phyloP scores from a whole-genome alignment of 2,888 invertebrate genomes.

The Cremastinae sp. region DNA sequence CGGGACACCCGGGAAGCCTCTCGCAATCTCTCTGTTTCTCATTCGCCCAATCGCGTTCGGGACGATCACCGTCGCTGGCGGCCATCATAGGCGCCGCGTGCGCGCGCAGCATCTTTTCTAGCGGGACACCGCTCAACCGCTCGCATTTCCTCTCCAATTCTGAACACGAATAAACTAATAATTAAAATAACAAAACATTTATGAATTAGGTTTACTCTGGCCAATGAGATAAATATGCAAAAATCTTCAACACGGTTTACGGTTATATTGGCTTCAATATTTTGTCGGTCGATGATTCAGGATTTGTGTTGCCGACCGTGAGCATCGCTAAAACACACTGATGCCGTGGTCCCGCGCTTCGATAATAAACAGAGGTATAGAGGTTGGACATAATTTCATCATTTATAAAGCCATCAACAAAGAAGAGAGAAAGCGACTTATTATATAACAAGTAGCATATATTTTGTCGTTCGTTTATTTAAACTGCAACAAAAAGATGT shows the following conservation, averaged over 20 bases:
- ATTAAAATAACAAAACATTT: too few relatives aligned
- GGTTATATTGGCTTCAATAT: constrained; percentile 45
- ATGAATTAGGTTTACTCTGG: too few relatives aligned
- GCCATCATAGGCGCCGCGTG: constrained; percentile 74
- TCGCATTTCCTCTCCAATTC: constrained; percentile 20
- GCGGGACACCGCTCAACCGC: constrained; percentile 11
- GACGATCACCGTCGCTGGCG: constrained; percentile 70
- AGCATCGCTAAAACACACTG: constrained; percentile 63
- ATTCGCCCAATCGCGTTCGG: constrained; percentile 59
- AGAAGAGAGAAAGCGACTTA: constrained; percentile 55
- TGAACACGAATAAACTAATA: constrained; percentile 5
- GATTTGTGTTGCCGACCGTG: constrained; percentile 57
- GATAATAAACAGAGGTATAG: constrained; percentile 67
- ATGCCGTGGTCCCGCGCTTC: constrained; percentile 50
- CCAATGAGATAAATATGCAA: too few relatives aligned
- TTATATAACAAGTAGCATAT: constrained; percentile 75
- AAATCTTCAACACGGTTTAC: too few relatives aligned
- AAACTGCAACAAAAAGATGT: constrained; percentile 69
- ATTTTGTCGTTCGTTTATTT: constrained; percentile 75
- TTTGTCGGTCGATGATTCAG: constrained; percentile 58
- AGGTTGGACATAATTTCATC: constrained; percentile 65
- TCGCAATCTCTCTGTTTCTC: constrained; percentile 26
- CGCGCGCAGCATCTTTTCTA: constrained; percentile 72
- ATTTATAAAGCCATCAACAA: constrained; percentile 63
- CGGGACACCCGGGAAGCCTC: constrained; percentile 49